Percentiles rank a stretch among this genome's conserved stretches.
These are phyloP conservation scores for Rutpela maculata DNA, from an alignment of 2,888 invertebrate genomes.

Conservation along the genomic window DNA sequence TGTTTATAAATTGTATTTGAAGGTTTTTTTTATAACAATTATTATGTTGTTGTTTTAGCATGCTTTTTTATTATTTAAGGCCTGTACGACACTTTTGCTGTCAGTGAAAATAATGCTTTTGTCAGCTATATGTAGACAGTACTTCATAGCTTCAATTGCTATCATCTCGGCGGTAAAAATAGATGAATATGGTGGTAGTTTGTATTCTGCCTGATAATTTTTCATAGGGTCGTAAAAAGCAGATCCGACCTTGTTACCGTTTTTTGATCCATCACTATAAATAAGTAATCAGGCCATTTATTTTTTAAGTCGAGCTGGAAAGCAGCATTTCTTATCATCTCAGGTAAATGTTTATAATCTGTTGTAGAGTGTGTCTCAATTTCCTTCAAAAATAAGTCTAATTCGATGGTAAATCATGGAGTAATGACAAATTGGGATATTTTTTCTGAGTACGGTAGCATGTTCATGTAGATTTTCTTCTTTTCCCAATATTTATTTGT, in stretches of 20 bases:
- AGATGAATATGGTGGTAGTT: too few relatives aligned
- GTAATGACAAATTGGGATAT: neutral
- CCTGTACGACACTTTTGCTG: neutral
- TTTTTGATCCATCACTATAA: too few relatives aligned
- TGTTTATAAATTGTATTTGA: neutral
- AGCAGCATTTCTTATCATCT: neutral
- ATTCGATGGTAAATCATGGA: neutral
- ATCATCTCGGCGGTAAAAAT: too few relatives aligned
- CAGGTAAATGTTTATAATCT: too few relatives aligned
- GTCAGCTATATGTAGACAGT: too few relatives aligned
- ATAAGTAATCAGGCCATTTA: neutral
- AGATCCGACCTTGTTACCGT: too few relatives aligned
- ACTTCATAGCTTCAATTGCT: too few relatives aligned
- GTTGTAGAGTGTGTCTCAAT: too few relatives aligned
- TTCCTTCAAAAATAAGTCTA: too few relatives aligned
- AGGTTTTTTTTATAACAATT: neutral
- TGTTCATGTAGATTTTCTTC: neutral
- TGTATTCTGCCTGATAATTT: too few relatives aligned
- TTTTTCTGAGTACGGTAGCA: neutral
- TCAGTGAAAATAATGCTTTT: neutral
- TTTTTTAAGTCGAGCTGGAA: neutral
- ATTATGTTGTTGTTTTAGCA: neutral
- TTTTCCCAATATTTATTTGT: neutral
- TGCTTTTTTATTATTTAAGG: neutral
- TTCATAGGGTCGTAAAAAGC: too few relatives aligned